Conservation (phyloP, 2,113 vertebrate species). For the Mystacornis crossleyi region DNA sequence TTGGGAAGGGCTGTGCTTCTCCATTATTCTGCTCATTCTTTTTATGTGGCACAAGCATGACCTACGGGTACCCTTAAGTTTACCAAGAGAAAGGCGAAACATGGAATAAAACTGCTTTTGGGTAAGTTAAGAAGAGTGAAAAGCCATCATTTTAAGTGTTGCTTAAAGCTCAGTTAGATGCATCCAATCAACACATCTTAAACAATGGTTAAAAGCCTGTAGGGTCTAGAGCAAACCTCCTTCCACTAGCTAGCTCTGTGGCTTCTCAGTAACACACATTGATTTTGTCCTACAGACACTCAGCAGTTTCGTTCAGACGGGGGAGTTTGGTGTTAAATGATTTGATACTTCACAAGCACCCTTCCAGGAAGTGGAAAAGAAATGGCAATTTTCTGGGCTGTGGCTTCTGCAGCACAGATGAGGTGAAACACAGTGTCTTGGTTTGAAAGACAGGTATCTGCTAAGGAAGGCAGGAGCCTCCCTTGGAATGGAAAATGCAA, state of each 20-base stretch:
- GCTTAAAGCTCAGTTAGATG: background rate
- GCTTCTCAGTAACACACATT: background rate
- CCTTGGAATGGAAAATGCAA: no score
- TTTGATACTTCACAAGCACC: background rate
- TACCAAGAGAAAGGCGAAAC: background rate
- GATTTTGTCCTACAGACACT: background rate
- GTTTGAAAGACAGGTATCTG: no score
- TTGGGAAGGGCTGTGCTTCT: background rate
- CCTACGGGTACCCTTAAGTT: background rate
- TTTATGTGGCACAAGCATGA: background rate
- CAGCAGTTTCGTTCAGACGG: background rate
- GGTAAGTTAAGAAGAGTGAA: background rate
- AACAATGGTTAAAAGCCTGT: background rate
- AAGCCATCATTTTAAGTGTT: background rate
- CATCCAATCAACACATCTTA: accelerated
- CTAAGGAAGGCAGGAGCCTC: no score
- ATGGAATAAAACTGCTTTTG: background rate
- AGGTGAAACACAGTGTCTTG: background rate
- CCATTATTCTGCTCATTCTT: background rate
- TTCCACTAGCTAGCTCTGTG: background rate
- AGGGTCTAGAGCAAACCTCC: background rate
- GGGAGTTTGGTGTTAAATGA: background rate
- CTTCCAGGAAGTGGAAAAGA: background rate
- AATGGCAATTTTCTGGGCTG: background rate
- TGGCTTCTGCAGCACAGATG: background rate